phyloP scores from a whole-genome alignment of 2,113 vertebrate species.

The Thermophis baileyi region DNA sequence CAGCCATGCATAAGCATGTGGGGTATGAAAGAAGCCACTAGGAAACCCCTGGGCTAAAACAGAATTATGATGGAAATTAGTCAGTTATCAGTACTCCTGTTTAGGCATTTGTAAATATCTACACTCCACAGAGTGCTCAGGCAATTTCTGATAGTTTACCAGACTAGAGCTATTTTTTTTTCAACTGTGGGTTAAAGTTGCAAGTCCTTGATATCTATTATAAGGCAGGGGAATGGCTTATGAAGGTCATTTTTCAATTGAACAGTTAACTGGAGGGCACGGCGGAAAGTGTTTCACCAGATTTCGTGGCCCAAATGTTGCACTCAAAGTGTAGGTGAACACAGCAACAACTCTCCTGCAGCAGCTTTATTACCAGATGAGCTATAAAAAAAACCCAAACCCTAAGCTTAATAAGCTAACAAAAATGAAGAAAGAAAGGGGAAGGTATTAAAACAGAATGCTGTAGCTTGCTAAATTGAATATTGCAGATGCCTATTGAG shows the following conservation, averaged over 20 bases:
- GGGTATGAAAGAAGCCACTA: constrained; percentile 52
- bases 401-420: constrained; percentile 68
- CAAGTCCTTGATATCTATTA: constrained; percentile 62
- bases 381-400: constrained; percentile 41
- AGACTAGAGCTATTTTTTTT: constrained; percentile 60
- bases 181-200: constrained; percentile 65
- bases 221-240: constrained; percentile 69
- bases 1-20: constrained; percentile 45
- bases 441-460: constrained; percentile 66
- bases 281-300: constrained; percentile 57
- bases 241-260: constrained; percentile 81
- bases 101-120: constrained; percentile 65
- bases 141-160: constrained; percentile 66
- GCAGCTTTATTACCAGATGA: constrained; percentile 60
- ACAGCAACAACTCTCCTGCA: constrained; percentile 60
- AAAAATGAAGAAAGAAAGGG: constrained; percentile 54
- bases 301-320: constrained; percentile 70
- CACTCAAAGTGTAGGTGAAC: constrained; percentile 70
- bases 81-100: constrained; percentile 57
- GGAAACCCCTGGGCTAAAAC: constrained; percentile 58
- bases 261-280: constrained; percentile 75
- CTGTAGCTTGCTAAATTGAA: constrained; percentile 70
- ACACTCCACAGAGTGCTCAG: constrained; percentile 55
- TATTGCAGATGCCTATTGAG: constrained; percentile 71
- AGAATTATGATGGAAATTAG: constrained; percentile 65